Percentiles rank a stretch among this genome's conserved stretches.
Evolutionary conservation across 2,113 vertebrate genomes (phyloP).

Genomic region (Alethe diademata): DNA sequence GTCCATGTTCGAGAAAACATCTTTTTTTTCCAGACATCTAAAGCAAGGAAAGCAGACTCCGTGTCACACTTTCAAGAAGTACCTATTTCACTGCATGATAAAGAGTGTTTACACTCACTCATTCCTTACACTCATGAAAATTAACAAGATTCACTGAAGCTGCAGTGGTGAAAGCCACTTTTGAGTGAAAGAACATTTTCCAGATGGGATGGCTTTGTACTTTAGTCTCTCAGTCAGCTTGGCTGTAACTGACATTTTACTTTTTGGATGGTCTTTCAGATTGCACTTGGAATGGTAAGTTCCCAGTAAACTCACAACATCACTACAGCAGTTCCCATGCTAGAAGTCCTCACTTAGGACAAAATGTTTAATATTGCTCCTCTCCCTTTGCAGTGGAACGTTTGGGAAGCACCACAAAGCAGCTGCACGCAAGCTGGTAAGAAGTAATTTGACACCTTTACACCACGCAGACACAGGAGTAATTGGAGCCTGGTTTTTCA

Average conservation of each 20-base stretch:
- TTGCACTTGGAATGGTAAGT: not conserved
- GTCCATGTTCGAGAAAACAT: not conserved
- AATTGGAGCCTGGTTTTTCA: not conserved
- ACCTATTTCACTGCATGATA: not conserved
- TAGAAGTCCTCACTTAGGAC: not conserved
- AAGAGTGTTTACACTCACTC: not conserved
- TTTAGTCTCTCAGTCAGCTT: accelerated
- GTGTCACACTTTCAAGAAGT: not conserved
- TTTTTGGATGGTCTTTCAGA: not conserved
- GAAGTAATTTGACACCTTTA: not conserved
- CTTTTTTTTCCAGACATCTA: not conserved
- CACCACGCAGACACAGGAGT: accelerated
- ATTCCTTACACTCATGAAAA: not conserved
- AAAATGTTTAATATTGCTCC: not conserved
- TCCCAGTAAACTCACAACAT: not conserved
- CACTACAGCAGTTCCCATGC: not conserved
- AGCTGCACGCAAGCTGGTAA: not conserved
- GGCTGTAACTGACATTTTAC: not conserved
- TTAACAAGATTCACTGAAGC: not conserved
- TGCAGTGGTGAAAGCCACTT: not conserved
- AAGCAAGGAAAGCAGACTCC: not conserved
- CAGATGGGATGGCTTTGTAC: not conserved
- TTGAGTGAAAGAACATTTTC: not conserved
- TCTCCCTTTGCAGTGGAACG: not conserved
- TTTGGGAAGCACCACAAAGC: not conserved